Conservation (phyloP, 2,888 invertebrate genomes). For the Cantharis lateralis region DNA sequence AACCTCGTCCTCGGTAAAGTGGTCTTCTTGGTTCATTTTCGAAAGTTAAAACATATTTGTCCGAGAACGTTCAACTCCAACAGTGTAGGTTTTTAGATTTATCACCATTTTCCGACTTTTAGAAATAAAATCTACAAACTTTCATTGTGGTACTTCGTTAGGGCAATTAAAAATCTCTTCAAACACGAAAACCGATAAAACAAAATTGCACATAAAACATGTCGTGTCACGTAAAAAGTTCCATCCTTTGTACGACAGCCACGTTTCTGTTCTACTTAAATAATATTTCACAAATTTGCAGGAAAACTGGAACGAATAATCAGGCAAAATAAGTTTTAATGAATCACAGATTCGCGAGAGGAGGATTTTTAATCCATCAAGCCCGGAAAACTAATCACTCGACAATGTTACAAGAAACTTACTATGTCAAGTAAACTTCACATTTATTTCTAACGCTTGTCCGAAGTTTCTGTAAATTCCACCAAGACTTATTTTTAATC, state of each 20-base stretch:
- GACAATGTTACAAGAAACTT: conserved; percentile 4
- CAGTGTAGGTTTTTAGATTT: background rate
- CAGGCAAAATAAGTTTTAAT: background rate
- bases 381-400: background rate
- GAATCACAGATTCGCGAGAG: background rate
- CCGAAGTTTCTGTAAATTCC: conserved; percentile 7
- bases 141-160: background rate
- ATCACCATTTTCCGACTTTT: background rate
- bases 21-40: conserved; percentile 9
- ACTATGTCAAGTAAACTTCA: conserved; percentile 22
- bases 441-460: conserved; percentile 17
- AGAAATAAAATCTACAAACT: background rate
- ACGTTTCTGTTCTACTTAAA: background rate
- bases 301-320: background rate
- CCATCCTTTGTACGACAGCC: background rate
- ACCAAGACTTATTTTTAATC: conserved; percentile 9
- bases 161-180: background rate
- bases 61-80: background rate
- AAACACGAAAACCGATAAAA: background rate
- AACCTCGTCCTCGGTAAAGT: conserved; percentile 49
- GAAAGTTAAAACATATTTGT: too few species aligned
- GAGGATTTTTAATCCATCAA: background rate
- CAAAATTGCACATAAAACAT: background rate
- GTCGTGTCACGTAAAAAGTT: background rate
- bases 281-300: background rate